phyloP scores from a whole-genome alignment of 2,888 invertebrate species.

The Galerucella calmariensis region DNA sequence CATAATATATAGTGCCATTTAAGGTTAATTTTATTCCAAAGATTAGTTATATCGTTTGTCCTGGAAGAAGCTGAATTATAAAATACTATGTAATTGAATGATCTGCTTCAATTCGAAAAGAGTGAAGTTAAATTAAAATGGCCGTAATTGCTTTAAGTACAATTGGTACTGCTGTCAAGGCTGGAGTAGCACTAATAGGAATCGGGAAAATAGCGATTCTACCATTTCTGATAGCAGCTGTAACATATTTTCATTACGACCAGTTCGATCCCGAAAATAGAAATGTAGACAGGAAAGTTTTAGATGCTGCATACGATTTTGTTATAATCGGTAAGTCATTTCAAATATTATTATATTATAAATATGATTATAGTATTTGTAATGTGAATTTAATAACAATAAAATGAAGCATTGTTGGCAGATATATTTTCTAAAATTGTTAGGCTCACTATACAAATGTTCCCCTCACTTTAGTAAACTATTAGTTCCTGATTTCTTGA shows the following conservation, averaged over 20 bases:
- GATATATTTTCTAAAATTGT: too few species aligned
- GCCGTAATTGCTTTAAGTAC: conserved; percentile 61
- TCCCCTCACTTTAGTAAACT: too few species aligned
- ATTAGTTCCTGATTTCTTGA: too few species aligned
- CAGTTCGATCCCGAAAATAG: conserved; percentile 86
- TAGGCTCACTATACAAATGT: too few species aligned
- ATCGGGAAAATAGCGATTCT: conserved; percentile 79
- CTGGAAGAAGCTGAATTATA: background rate
- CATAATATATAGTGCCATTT: conserved; percentile 22
- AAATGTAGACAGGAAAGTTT: conserved; percentile 69
- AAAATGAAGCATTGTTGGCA: too few species aligned
- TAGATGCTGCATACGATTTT: conserved; percentile 83
- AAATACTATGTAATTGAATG: background rate
- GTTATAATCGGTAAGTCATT: conserved; percentile 68
- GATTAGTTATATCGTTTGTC: conserved; percentile 2
- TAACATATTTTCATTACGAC: conserved; percentile 88
- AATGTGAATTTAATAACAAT: too few species aligned
- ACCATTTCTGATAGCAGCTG: conserved; percentile 78
- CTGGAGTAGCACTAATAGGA: conserved; percentile 77
- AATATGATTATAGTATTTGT: background rate
- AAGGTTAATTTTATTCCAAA: conserved; percentile 17
- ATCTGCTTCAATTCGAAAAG: background rate
- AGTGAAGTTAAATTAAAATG: conserved; percentile 41
- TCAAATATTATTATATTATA: background rate
- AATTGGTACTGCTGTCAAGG: conserved; percentile 73